Evolutionary conservation across 2,797 vertebrate genomes (phyloP).

Genomic region (Philypnodon macrostomus): DNA sequence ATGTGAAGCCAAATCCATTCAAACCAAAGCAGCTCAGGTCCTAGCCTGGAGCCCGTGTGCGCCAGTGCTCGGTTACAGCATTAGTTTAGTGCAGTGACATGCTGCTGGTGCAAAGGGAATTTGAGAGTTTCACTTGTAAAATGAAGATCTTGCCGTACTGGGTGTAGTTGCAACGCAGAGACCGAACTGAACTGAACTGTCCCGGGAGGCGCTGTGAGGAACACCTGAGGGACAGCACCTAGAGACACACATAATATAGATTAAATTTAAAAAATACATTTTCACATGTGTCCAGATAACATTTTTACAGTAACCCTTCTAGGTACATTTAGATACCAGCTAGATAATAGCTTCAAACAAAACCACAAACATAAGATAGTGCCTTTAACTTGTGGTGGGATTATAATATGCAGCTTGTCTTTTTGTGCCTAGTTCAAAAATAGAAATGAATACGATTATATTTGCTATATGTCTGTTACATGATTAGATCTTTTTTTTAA

Average conservation of each 20-base stretch:
- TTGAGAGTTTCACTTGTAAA: slow-evolving; percentile 84
- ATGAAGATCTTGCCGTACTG: slow-evolving; percentile 89
- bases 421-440: no score
- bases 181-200: slow-evolving; percentile 97
- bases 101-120: slow-evolving; percentile 79
- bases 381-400: no score
- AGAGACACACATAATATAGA: not conserved
- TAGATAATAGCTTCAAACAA: no score
- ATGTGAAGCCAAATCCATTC: slow-evolving; percentile 26
- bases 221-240: slow-evolving; percentile 88
- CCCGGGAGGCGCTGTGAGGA: slow-evolving; percentile 92
- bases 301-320: no score
- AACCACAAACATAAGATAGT: no score
- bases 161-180: slow-evolving; percentile 95
- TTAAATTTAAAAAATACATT: no score
- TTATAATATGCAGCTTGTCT: no score
- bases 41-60: slow-evolving; percentile 4
- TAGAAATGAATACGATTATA: no score
- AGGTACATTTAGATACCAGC: no score
- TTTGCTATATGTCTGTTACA: no score
- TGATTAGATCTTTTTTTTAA: no score
- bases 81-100: slow-evolving; percentile 71
- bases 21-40: slow-evolving; percentile 26
- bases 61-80: slow-evolving; percentile 62
- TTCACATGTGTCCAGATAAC: no score